Evolutionary conservation across 2,888 invertebrate species (phyloP).

Genomic region (Apantesis nais): DNA sequence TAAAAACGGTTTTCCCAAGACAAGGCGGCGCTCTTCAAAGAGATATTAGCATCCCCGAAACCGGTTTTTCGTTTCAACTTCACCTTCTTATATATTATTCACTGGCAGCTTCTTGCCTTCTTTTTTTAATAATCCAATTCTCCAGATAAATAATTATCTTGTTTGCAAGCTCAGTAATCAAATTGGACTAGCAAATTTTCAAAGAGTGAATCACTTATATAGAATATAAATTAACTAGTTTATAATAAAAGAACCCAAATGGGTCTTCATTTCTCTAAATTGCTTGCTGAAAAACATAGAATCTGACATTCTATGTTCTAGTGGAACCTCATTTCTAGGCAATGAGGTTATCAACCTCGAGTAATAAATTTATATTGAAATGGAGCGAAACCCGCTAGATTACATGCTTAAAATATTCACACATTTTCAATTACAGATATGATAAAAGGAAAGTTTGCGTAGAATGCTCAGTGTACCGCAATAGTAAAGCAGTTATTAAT

Average conservation of each 20-base stretch:
- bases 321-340: constrained; percentile 21
- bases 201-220: neutral
- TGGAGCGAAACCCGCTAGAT: constrained; percentile 11
- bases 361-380: constrained; percentile 19
- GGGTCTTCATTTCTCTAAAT: constrained; percentile 2
- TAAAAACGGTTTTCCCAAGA: constrained; percentile 45
- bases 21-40: constrained; percentile 38
- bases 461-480: neutral
- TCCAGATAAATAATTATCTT: no score
- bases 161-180: no score
- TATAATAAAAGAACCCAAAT: neutral
- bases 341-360: constrained; percentile 27
- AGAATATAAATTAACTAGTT: neutral
- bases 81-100: constrained; percentile 35
- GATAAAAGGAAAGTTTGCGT: neutral
- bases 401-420: constrained; percentile 12
- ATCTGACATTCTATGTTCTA: constrained; percentile 13
- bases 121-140: constrained; percentile 17
- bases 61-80: constrained; percentile 54
- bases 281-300: constrained; percentile 17
- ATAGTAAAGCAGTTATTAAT: neutral
- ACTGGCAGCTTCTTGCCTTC: constrained; percentile 19
- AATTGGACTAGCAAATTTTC: neutral
- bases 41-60: constrained; percentile 52
- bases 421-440: constrained; percentile 20